phyloP scores from a whole-genome alignment of 2,797 vertebrate genomes.

The Phoxinus dragarum region DNA sequence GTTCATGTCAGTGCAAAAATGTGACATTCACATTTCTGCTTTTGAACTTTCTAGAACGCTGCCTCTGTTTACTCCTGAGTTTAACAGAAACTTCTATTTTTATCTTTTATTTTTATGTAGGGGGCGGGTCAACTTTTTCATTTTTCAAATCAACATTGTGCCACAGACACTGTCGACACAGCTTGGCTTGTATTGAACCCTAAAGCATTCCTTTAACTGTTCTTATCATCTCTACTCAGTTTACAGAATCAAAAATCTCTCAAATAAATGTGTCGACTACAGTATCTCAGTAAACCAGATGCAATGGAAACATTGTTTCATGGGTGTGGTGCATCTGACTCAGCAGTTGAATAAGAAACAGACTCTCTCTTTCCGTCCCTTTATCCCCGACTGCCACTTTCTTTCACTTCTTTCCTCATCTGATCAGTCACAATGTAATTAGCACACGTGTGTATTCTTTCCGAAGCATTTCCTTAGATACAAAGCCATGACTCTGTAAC shows the following conservation, averaged over 20 bases:
- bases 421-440: constrained; percentile 40
- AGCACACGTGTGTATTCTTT: constrained; percentile 34
- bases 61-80: not conserved
- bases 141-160: not conserved
- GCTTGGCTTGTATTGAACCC: not conserved
- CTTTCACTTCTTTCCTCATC: constrained; percentile 31
- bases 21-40: not conserved
- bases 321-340: constrained; percentile 43
- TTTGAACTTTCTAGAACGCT: not conserved
- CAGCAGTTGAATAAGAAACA: constrained; percentile 13
- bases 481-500: constrained; percentile 36
- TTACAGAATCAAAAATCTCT: constrained; percentile 1
- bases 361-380: constrained; percentile 15
- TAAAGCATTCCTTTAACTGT: not conserved
- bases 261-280: not conserved
- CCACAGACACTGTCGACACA: not conserved
- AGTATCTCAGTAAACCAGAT: constrained; percentile 11
- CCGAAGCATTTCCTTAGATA: constrained; percentile 27
- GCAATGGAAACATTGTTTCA: constrained; percentile 39
- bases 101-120: not conserved
- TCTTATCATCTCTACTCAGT: not conserved
- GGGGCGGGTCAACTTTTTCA: not conserved
- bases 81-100: not conserved
- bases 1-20: not conserved
- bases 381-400: constrained; percentile 2